Evolutionary conservation across 2,797 vertebrate species (phyloP).

Genomic region (Otolemur crassicaudatus): DNA sequence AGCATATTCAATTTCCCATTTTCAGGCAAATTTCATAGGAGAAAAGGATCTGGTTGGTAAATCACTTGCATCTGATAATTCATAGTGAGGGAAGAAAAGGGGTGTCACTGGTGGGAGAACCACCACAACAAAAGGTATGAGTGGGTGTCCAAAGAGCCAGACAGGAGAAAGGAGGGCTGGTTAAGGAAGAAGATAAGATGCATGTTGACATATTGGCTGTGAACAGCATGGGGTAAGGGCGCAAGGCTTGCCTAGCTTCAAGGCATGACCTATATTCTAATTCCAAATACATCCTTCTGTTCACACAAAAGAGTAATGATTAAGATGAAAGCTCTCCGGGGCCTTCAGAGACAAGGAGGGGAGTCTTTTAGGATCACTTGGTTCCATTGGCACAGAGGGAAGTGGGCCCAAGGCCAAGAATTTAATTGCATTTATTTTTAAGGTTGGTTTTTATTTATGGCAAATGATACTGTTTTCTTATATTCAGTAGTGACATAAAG

Average conservation of each 20-base stretch:
- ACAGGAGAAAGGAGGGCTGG: rapidly evolving
- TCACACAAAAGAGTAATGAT: not conserved
- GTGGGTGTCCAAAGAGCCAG: rapidly evolving
- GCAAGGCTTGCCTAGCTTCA: rapidly evolving
- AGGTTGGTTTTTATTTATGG: not conserved
- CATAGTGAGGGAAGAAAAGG: rapidly evolving
- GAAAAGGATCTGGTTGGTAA: not conserved
- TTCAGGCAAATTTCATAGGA: not conserved
- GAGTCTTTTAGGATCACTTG: not conserved
- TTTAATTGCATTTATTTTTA: constrained; percentile 51
- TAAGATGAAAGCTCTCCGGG: not conserved
- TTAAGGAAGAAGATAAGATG: not conserved
- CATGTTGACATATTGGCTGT: rapidly evolving
- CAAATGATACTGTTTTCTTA: not conserved
- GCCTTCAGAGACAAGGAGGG: not conserved
- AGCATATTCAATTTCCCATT: not conserved
- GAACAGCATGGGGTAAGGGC: not conserved
- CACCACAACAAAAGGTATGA: rapidly evolving
- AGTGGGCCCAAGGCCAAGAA: not conserved
- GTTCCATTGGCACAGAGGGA: not conserved
- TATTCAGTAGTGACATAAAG: not conserved
- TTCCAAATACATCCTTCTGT: not conserved
- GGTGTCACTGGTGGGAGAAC: rapidly evolving
- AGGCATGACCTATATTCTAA: constrained; percentile 52
- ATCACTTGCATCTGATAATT: not conserved